Percentiles rank a stretch among this genome's conserved stretches.
phyloP scores from a whole-genome alignment of 2,797 vertebrate genomes.

The Clarias fuscus region DNA sequence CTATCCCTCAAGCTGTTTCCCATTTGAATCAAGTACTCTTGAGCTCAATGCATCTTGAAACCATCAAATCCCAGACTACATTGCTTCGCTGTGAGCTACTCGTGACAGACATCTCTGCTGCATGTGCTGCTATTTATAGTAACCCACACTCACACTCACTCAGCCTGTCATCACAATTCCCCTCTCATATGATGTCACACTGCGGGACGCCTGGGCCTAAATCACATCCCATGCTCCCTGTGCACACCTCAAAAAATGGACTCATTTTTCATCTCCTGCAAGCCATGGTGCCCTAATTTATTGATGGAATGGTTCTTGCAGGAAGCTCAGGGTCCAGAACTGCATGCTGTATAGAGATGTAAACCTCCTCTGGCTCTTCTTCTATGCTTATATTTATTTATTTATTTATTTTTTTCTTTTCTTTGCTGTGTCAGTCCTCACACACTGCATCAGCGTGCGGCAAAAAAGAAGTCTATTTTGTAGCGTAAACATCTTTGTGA shows the following conservation, averaged over 20 bases:
- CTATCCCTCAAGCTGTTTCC: conserved; percentile 4
- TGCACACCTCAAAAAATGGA: conserved; percentile 62
- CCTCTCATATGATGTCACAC: conserved; percentile 68
- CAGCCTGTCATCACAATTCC: conserved; percentile 41
- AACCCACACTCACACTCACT: conserved; percentile 25
- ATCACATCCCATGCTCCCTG: conserved; percentile 58
- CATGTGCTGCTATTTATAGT: conserved; percentile 67
- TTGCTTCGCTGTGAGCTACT: conserved; percentile 46
- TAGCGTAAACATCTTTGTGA: neutral
- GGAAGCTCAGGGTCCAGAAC: conserved; percentile 52
- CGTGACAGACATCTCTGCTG: conserved; percentile 20
- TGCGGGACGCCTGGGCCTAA: conserved; percentile 57
- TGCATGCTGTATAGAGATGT: conserved; percentile 29
- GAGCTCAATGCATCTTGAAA: conserved; percentile 39
- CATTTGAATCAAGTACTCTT: conserved; percentile 22
- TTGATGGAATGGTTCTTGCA: conserved; percentile 64
- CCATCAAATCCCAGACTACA: conserved; percentile 55
- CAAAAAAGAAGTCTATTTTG: neutral
- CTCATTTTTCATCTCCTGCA: conserved; percentile 69
- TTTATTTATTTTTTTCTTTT: neutral
- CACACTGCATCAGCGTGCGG: neutral
- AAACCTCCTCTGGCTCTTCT: conserved; percentile 19
- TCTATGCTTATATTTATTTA: neutral
- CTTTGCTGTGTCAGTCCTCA: conserved; percentile 5
- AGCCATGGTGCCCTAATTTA: conserved; percentile 61